A percentile compares a stretch with the other conserved stretches of the same genome.
phyloP scores from a whole-genome alignment of 2,888 invertebrate species.

The Phasia obesa region DNA sequence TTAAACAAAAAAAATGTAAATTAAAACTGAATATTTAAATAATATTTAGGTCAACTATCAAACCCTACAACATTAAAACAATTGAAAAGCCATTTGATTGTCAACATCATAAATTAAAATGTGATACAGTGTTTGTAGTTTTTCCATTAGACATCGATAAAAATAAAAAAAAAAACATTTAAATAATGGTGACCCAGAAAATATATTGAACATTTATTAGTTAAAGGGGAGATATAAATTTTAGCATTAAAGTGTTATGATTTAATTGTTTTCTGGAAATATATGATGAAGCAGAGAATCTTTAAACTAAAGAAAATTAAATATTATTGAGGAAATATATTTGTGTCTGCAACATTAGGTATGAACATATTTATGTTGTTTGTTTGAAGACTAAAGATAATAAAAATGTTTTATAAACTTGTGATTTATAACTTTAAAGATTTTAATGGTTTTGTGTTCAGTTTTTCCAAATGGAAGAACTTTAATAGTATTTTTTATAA shows the following conservation, averaged over 20 bases:
- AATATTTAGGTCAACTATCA: conserved; percentile 4
- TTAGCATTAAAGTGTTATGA: conserved; percentile 41
- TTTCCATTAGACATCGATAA: neutral
- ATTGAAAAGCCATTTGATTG: conserved; percentile 31
- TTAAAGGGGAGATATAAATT: conserved; percentile 19
- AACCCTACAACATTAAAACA: neutral
- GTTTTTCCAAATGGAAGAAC: neutral
- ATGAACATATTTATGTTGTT: neutral
- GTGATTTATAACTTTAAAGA: conserved; percentile 26
- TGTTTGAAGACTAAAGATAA: conserved; percentile 2
- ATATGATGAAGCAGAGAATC: neutral
- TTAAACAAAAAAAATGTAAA: neutral
- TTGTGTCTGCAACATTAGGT: neutral
- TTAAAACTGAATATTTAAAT: neutral
- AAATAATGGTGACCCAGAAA: conserved; percentile 17
- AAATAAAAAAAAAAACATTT: conserved; percentile 10
- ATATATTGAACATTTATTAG: conserved; percentile 2
- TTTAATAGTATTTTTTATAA: conserved; percentile 3
- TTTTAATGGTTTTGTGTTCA: conserved; percentile 1
- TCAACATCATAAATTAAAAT: conserved; percentile 47
- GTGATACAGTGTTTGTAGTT: conserved; percentile 27
- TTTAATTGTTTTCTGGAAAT: conserved; percentile 37
- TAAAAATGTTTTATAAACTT: conserved; percentile 24
- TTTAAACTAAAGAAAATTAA: neutral
- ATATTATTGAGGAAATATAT: neutral